Evolutionary conservation across 2,888 invertebrate species (phyloP).

Genomic region (Mesorhabditis spiculigera): DNA sequence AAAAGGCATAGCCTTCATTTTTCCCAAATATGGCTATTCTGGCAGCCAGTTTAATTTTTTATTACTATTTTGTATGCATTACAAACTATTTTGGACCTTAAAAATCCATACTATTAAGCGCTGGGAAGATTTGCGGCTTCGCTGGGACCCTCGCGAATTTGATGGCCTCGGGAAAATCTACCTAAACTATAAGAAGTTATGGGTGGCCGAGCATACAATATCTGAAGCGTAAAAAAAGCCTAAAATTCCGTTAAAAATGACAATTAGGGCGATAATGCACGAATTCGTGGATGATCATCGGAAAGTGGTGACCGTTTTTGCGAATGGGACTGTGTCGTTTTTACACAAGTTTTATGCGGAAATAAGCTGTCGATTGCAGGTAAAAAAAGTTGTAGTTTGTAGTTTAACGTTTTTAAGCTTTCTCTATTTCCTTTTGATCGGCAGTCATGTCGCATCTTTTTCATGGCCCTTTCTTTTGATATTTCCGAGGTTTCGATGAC

Average conservation of each 20-base stretch:
- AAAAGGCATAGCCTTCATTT: no score
- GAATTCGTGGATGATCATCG: neutral
- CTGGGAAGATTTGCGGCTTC: neutral
- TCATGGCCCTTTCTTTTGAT: neutral
- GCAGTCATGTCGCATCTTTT: neutral
- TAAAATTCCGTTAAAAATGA: neutral
- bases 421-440: neutral
- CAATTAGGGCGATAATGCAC: neutral
- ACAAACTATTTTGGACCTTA: no score
- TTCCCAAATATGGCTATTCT: no score
- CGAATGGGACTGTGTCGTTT: neutral
- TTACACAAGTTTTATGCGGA: constrained; percentile 5
- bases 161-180: neutral
- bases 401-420: neutral
- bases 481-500: neutral
- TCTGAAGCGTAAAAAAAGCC: neutral
- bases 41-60: no score
- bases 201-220: neutral
- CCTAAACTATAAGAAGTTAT: neutral
- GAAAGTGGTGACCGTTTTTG: neutral
- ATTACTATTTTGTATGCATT: no score
- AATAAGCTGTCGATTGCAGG: neutral
- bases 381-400: constrained; percentile 1
- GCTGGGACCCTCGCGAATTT: neutral
- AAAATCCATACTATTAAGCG: neutral